Percentiles rank a stretch among this genome's conserved stretches.
phyloP scores from a whole-genome alignment of 2,113 vertebrate species.

The Pluvialis apricaria region DNA sequence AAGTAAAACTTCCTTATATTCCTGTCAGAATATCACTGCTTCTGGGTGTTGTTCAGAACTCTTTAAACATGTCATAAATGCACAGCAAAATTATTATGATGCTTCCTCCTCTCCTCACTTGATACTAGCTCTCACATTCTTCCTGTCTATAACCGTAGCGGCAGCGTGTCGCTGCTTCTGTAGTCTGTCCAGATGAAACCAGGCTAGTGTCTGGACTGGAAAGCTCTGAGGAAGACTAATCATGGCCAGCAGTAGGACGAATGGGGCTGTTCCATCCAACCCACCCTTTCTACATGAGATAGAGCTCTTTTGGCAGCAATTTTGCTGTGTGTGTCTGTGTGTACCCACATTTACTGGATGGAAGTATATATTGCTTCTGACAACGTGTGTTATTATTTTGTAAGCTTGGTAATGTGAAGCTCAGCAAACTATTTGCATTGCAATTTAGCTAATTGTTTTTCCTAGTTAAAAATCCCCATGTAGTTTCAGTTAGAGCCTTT shows the following conservation, averaged over 20 bases:
- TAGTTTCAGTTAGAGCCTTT: background rate
- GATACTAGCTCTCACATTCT: background rate
- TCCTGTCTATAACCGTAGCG: background rate
- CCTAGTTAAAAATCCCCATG: background rate
- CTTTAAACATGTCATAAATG: background rate
- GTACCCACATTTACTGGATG: background rate
- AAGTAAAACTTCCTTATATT: background rate
- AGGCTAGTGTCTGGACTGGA: background rate
- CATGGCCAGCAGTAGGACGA: background rate
- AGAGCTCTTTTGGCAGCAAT: background rate
- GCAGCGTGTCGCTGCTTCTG: background rate
- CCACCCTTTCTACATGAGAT: background rate
- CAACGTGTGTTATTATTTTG: background rate
- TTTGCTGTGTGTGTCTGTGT: background rate
- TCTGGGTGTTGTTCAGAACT: background rate
- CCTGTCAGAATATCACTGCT: background rate
- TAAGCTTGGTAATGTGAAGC: background rate
- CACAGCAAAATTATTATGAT: background rate
- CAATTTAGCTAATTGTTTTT: background rate
- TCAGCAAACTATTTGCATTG: background rate
- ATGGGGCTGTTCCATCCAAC: background rate
- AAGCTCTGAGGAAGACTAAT: background rate
- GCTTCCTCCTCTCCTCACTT: background rate
- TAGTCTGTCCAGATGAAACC: background rate
- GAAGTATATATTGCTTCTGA: background rate